A percentile compares a stretch with the other conserved stretches of the same genome.
These are phyloP conservation scores for Coccyzus lansbergi DNA, from an alignment of 2,797 vertebrate genomes.

Conservation along the genomic window DNA sequence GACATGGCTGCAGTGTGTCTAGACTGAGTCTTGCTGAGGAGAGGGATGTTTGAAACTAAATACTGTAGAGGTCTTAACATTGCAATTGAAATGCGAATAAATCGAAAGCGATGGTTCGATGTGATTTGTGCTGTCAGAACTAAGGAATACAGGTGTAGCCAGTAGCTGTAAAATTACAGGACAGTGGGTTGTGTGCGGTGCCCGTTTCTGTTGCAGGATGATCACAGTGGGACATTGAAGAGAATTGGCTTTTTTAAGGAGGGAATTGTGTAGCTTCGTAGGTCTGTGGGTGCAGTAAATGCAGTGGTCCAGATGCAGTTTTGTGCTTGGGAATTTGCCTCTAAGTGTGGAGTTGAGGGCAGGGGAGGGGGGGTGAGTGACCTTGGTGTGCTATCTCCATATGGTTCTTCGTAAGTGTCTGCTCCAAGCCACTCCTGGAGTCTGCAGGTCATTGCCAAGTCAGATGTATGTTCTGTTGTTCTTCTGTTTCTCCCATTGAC, in stretches of 20 bases:
- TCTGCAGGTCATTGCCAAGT: neutral
- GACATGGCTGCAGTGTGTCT: neutral
- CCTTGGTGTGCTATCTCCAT: neutral
- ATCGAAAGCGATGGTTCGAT: neutral
- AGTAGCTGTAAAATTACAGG: neutral
- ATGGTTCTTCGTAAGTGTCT: neutral
- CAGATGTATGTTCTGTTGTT: fast-evolving
- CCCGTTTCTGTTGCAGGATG: neutral
- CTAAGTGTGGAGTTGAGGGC: fast-evolving
- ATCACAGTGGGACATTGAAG: neutral
- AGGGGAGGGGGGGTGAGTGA: neutral
- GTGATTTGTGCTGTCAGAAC: neutral
- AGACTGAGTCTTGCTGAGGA: neutral
- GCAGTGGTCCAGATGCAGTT: neutral
- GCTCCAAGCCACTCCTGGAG: neutral
- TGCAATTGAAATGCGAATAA: fast-evolving
- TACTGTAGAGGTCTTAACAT: neutral
- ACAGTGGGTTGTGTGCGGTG: fast-evolving
- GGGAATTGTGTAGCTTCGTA: neutral
- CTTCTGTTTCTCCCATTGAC: neutral
- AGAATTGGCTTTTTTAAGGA: neutral
- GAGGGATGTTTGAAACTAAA: neutral
- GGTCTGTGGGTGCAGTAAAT: neutral
- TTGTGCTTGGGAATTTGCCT: neutral
- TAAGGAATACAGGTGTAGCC: fast-evolving